Conservation (phyloP, 2,888 invertebrate species). For the Frankliniella intonsa region DNA sequence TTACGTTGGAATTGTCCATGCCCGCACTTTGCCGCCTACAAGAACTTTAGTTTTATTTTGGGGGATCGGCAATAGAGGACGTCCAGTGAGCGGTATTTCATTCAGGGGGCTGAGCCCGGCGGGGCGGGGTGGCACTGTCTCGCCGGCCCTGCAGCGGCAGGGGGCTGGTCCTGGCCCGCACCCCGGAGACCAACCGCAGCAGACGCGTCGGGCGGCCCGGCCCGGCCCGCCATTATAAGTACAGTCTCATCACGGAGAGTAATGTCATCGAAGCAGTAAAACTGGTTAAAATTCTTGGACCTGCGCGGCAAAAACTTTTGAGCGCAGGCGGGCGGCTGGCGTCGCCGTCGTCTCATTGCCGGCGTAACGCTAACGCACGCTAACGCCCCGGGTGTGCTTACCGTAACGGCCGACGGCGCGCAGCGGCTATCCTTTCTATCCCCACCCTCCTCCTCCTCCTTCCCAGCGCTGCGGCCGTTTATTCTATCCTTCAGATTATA, state of each 20-base stretch:
- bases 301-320: background rate
- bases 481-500: background rate
- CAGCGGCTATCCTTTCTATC: too few relatives aligned
- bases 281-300: too few relatives aligned
- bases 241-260: too few relatives aligned
- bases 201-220: too few relatives aligned
- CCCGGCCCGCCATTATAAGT: too few relatives aligned
- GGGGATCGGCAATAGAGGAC: background rate
- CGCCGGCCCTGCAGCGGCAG: background rate
- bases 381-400: background rate
- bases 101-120: background rate
- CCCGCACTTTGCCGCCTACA: conserved; percentile 15
- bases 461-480: too few relatives aligned
- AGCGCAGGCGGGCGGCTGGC: background rate
- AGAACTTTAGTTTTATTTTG: conserved; percentile 9
- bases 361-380: background rate
- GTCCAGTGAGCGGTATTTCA: conserved; percentile 10
- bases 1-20: conserved; percentile 22
- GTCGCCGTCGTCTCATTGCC: too few relatives aligned
- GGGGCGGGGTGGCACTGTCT: background rate
- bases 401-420: background rate
- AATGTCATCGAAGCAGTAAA: too few relatives aligned
- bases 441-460: background rate
- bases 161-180: too few relatives aligned
- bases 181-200: too few relatives aligned